phyloP scores from a whole-genome alignment of 2,888 invertebrate species.

The Patella pellucida region DNA sequence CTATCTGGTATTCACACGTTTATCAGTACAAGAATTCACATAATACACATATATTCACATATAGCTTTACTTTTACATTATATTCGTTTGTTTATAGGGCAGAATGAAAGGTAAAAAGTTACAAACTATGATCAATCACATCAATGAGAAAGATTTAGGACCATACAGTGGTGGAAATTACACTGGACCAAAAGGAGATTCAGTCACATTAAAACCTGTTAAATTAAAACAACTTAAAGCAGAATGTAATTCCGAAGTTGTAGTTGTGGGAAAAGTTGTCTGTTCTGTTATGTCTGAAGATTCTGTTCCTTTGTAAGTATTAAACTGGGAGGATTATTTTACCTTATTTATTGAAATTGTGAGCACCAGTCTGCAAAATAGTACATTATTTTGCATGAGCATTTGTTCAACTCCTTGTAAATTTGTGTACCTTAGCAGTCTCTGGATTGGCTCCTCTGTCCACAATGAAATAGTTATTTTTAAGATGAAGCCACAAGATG shows the following conservation, averaged over 20 bases:
- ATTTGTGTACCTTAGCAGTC: too few species aligned
- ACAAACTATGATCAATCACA: conserved; percentile 77
- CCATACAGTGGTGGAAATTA: conserved; percentile 77
- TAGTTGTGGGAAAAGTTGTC: conserved; percentile 84
- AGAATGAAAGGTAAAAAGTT: conserved; percentile 82
- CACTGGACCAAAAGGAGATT: conserved; percentile 73
- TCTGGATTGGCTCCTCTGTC: too few species aligned
- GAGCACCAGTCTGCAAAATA: too few species aligned
- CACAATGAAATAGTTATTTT: too few species aligned
- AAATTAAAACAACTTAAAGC: conserved; percentile 75
- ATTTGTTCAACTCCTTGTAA: too few species aligned
- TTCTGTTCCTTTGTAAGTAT: conserved; percentile 75
- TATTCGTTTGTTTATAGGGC: conserved; percentile 69
- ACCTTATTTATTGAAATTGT: too few species aligned
- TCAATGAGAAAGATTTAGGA: conserved; percentile 78
- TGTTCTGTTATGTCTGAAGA: conserved; percentile 84
- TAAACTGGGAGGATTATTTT: too few species aligned
- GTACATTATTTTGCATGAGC: too few species aligned
- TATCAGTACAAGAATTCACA: not conserved
- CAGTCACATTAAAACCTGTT: conserved; percentile 73
- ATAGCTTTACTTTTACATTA: conserved; percentile 12
- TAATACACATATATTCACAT: not conserved
- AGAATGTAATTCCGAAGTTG: conserved; percentile 79
- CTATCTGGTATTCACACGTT: too few species aligned
- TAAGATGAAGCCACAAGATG: too few species aligned